A percentile compares a stretch with the other conserved stretches of the same genome.
Conservation (phyloP, 2,113 vertebrate species). For the Phycodurus eques region DNA sequence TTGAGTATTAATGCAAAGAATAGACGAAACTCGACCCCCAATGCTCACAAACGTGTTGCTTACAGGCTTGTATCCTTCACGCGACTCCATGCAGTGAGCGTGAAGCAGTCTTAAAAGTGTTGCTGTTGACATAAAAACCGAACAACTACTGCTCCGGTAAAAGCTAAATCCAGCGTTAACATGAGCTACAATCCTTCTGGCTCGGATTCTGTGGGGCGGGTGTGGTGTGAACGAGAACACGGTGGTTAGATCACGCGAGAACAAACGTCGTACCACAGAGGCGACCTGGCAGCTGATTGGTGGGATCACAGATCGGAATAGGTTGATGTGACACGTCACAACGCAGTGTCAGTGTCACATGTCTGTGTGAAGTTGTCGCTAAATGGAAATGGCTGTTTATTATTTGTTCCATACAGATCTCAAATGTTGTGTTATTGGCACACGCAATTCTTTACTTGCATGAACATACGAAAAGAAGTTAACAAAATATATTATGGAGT, state of each 20-base stretch:
- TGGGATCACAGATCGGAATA: background rate
- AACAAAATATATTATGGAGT: too few species aligned
- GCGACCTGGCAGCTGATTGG: constrained; percentile 51
- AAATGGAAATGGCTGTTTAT: too few species aligned
- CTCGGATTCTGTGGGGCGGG: too few species aligned
- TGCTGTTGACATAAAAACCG: background rate
- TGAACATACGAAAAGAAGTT: too few species aligned
- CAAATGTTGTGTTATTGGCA: too few species aligned
- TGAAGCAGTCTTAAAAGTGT: background rate
- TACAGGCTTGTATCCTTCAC: background rate
- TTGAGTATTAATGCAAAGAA: background rate
- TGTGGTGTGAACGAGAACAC: constrained; percentile 46
- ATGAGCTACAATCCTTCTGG: constrained; percentile 6
- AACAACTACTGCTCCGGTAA: background rate
- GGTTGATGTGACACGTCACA: too few species aligned
- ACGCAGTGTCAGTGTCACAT: too few species aligned
- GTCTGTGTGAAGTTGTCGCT: too few species aligned
- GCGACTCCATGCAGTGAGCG: background rate
- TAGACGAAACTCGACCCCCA: background rate
- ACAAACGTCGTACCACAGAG: constrained; percentile 39
- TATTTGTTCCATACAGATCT: too few species aligned
- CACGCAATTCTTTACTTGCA: too few species aligned
- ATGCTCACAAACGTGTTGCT: background rate
- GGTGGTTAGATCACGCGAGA: constrained; percentile 57
- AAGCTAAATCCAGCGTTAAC: background rate